A percentile compares a stretch with the other conserved stretches of the same genome.
These are phyloP conservation scores for Crematogaster levior DNA, from an alignment of 2,888 invertebrate species.

Conservation along the genomic window DNA sequence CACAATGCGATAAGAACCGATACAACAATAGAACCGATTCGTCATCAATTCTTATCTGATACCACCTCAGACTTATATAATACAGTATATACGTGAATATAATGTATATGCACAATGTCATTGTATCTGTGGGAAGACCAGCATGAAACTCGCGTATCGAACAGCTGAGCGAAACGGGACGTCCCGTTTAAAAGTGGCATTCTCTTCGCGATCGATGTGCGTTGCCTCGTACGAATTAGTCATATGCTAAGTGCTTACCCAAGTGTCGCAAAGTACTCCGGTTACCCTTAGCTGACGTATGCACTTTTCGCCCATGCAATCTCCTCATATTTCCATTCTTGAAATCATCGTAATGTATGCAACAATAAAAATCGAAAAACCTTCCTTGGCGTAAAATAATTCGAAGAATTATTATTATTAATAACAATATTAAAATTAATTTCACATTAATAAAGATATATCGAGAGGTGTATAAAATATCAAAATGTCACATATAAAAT, in stretches of 20 bases:
- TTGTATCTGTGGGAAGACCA: neutral
- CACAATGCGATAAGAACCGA: neutral
- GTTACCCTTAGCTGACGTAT: conserved; percentile 4
- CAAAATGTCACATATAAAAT: neutral
- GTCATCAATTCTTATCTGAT: conserved; percentile 23
- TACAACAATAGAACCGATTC: neutral
- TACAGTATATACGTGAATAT: too few species aligned
- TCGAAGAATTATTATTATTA: neutral
- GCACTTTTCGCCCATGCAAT: conserved; percentile 17
- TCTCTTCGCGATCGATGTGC: conserved; percentile 15
- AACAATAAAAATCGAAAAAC: neutral
- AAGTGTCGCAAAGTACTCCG: conserved; percentile 34
- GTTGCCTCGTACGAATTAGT: conserved; percentile 12
- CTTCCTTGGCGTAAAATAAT: neutral
- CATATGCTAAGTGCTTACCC: conserved; percentile 6
- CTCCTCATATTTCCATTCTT: neutral
- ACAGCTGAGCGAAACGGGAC: neutral
- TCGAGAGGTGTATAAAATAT: neutral
- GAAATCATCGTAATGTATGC: neutral
- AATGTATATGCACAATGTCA: too few species aligned
- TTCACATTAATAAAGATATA: neutral
- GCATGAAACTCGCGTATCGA: neutral
- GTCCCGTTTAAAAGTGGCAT: conserved; percentile 17
- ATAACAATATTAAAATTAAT: neutral
- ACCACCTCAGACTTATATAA: neutral